These are phyloP conservation scores for Hydrolagus affinis DNA, from an alignment of 2,113 vertebrate species.

Conservation along the genomic window DNA sequence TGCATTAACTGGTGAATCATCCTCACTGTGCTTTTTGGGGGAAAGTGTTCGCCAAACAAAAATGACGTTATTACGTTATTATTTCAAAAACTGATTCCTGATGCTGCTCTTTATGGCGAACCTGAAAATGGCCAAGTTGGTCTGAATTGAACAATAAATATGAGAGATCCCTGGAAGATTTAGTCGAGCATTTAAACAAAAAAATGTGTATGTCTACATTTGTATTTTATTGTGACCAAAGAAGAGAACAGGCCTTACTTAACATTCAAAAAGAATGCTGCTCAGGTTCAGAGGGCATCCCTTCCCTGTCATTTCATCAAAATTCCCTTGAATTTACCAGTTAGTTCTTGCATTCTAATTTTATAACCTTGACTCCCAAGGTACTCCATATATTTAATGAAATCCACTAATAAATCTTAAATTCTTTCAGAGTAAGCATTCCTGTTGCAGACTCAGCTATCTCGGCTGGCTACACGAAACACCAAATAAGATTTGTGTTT, in stretches of 20 bases:
- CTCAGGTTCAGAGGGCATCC: constrained; percentile 29
- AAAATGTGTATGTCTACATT: constrained; percentile 26
- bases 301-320: constrained; percentile 36
- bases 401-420: constrained; percentile 63
- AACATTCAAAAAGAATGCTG: constrained; percentile 32
- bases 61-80: too few relatives aligned
- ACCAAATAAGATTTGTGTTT: constrained; percentile 69
- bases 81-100: too few relatives aligned
- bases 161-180: neutral
- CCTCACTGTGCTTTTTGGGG: too few relatives aligned
- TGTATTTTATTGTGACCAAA: constrained; percentile 14
- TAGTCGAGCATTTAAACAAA: constrained; percentile 12
- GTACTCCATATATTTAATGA: constrained; percentile 59
- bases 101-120: too few relatives aligned
- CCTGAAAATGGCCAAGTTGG: neutral
- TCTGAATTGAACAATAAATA: constrained; percentile 17
- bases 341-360: constrained; percentile 48
- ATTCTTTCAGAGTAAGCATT: constrained; percentile 54
- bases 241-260: constrained; percentile 20
- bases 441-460: constrained; percentile 59
- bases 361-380: constrained; percentile 46
- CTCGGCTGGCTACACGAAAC: constrained; percentile 49
- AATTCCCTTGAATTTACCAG: constrained; percentile 29
- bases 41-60: too few relatives aligned
- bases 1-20: too few relatives aligned